Base-by-base conservation (phyloP, 2,797 vertebrate species). In the Coranthus polyacanthus region DNA sequence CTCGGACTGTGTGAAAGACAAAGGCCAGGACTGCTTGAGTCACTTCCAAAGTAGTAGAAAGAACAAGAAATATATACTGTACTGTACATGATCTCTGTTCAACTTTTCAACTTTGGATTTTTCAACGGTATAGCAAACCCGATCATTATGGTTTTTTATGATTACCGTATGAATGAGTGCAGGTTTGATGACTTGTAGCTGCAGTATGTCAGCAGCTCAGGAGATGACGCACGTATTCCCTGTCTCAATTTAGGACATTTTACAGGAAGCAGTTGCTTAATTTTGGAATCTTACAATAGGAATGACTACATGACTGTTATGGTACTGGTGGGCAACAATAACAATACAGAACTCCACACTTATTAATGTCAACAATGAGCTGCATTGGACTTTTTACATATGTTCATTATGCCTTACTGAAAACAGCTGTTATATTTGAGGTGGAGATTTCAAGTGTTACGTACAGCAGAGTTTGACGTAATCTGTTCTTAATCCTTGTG, bases 241-340 rank as follows among this genome's bases (percentile, higher is more conserved):
- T 26, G 16, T 78, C 62, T 75, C 70, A 74, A 87, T 80, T 79
- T 72, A 67, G 74, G 45, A 71, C 49, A 8, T 61, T 80, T 89
- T 86, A 90, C 83, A 89, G 83, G 88, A 89, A 90, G 80, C 60
- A 63, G 63, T 84, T 75, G 78, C 72, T 85, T 81, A 68, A 78
- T 79, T 82, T 84, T 81, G 84, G 75, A 86, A 74, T 50, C 53
- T 77, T 78, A 38, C 38, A 22, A 36, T 20, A 78, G 80, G 71
- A 75, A 50, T 73, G 64, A 82, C 78, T 75, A 53, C 46, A 60
- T 86, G 81, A 81, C 71, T 69, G 52, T 72, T 62, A 78, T 70
- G 51, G 32, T 51, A 71, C 57, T 17, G 22, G 45, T 61, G 62
- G 73, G 65, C 65, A 78, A 75, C 79, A 73, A 75, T 78, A 81